Percentiles rank a stretch among this genome's conserved stretches.
Evolutionary conservation across 2,797 vertebrate species (phyloP).

Genomic region (Melanotaenia boesemani): DNA sequence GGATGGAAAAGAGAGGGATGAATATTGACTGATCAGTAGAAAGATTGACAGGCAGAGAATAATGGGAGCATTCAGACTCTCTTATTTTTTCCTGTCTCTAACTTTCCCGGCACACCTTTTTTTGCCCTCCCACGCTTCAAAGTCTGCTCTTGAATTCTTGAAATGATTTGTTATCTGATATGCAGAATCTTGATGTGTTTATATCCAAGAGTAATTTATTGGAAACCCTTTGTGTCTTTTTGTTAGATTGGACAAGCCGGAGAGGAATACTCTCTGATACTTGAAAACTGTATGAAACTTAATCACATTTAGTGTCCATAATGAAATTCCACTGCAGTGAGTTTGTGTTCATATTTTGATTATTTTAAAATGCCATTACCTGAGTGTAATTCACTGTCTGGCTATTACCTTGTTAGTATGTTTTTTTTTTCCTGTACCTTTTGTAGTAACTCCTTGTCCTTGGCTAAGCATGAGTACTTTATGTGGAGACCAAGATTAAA

Average conservation of each 20-base stretch:
- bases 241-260: slow-evolving; percentile 74
- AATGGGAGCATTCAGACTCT: slow-evolving; percentile 74
- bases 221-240: slow-evolving; percentile 75
- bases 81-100: slow-evolving; percentile 43
- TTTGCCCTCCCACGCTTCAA: slow-evolving; percentile 75
- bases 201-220: slow-evolving; percentile 77
- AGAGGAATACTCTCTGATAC: slow-evolving; percentile 73
- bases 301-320: slow-evolving; percentile 77
- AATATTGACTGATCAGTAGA: slow-evolving; percentile 81
- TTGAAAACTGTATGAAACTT: slow-evolving; percentile 77
- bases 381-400: slow-evolving; percentile 77
- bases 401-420: slow-evolving; percentile 76
- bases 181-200: slow-evolving; percentile 78
- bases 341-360: slow-evolving; percentile 82
- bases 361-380: slow-evolving; percentile 82
- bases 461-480: slow-evolving; percentile 60
- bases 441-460: slow-evolving; percentile 66
- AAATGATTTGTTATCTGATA: slow-evolving; percentile 74
- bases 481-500: slow-evolving; percentile 69
- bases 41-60: slow-evolving; percentile 80
- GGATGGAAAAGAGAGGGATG: slow-evolving; percentile 72
- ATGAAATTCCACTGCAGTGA: slow-evolving; percentile 77
- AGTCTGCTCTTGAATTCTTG: slow-evolving; percentile 70
- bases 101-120: slow-evolving; percentile 77
- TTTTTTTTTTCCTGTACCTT: slow-evolving; percentile 53